Base-by-base conservation (phyloP, 2,888 invertebrate species). In the Noctua pronuba region DNA sequence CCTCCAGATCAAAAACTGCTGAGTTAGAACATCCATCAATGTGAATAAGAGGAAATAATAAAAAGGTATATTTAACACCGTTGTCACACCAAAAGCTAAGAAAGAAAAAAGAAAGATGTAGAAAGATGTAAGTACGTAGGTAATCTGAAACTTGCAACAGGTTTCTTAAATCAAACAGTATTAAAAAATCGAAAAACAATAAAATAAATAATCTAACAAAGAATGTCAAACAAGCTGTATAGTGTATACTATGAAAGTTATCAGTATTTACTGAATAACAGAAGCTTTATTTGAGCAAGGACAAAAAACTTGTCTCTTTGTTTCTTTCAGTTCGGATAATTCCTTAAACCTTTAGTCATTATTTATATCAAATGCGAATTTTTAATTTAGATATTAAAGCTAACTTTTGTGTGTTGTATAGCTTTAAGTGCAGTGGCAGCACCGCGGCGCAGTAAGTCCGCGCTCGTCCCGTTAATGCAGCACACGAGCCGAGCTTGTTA, bases 21-120 rank as follows among this genome's bases (percentile, higher is more conserved):
- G 95, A 95, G 94, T 93, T 94, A 94, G 93, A 94, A 92, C 95
- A 95, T 96, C 95, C 92, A 96, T 96, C 95, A 95, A 92, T 92
- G 90, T 92, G 91, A 93, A 93, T 93, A 92, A 93, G 88, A 91
- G 88, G 85, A 92, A 92, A 91, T 91, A 91, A 90, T 92, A 90
- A 91, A 91, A 87, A 91, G 90, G 89, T 88, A 80, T 73, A 83
- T 89, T 85, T 88, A 92, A 92, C 55, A 65, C 82, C 35, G 28
- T 21, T 58, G 75, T 64, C 79, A 86, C 89, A 93, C 79, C 73
- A 38, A 75, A 90, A 89, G 91, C 88, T 88, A 88, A 28, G 13
- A 16, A 16, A 28, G 8, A 35, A 31, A 64, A 68, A 31, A 24
- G 0, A 41, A 16, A 28, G 18, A 28, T n/a, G 38, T 21, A 41